A percentile compares a stretch with the other conserved stretches of the same genome.
phyloP scores from a whole-genome alignment of 2,888 invertebrate genomes.

The Caenorhabditis uteleia region DNA sequence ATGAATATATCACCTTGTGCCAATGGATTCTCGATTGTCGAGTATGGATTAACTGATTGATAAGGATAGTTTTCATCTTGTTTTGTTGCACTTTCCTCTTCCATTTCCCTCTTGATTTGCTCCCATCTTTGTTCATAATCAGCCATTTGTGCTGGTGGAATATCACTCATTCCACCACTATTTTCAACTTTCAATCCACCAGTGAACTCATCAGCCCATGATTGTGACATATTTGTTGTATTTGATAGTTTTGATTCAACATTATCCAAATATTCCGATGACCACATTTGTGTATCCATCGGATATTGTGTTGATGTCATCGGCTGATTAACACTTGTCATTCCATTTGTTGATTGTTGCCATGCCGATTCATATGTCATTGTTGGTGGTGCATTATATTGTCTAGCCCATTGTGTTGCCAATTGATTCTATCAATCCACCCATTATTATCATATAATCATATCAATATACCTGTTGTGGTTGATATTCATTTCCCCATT shows the following conservation, averaged over 20 bases:
- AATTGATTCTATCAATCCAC: conserved; percentile 25
- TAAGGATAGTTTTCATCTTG: not conserved
- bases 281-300: conserved; percentile 52
- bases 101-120: conserved; percentile 26
- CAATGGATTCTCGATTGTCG: conserved; percentile 35
- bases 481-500: conserved; percentile 52
- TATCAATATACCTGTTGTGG: conserved; percentile 18
- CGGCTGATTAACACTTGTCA: not conserved
- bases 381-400: conserved; percentile 28
- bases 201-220: conserved; percentile 30
- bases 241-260: conserved; percentile 40
- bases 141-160: conserved; percentile 12
- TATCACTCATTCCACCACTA: conserved; percentile 17
- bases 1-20: conserved; percentile 70
- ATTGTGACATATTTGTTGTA: not conserved
- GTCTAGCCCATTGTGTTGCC: conserved; percentile 48
- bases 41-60: conserved; percentile 47
- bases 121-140: conserved; percentile 32
- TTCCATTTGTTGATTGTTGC: conserved; percentile 13
- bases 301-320: not conserved
- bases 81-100: not conserved
- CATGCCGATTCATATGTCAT: conserved; percentile 13
- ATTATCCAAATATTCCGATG: conserved; percentile 57
- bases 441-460: not conserved
- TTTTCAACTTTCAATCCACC: conserved; percentile 3